A percentile compares a stretch with the other conserved stretches of the same genome.
These are phyloP conservation scores for Apis cerana DNA, from an alignment of 1,140 invertebrate genomes.

Conservation along the genomic window DNA sequence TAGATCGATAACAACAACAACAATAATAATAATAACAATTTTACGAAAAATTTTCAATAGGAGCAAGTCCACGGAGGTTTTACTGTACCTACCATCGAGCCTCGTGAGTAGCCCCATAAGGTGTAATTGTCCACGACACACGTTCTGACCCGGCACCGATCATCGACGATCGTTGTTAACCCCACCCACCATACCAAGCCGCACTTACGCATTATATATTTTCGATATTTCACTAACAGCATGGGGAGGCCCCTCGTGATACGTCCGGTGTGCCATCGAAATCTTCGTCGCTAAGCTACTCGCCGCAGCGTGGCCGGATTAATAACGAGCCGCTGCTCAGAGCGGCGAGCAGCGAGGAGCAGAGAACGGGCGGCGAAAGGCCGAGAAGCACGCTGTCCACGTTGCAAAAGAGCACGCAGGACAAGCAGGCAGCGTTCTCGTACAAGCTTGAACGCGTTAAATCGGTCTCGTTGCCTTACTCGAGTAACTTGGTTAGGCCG, in stretches of 20 bases:
- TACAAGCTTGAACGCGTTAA: conserved; percentile 72
- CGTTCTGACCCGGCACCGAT: conserved; percentile 11
- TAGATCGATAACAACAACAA: too few relatives aligned
- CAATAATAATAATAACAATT: too few relatives aligned
- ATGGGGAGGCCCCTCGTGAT: conserved; percentile 72
- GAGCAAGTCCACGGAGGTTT: background rate
- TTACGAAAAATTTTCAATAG: background rate
- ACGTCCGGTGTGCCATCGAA: conserved; percentile 67
- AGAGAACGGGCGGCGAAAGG: conserved; percentile 59
- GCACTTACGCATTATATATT: conserved; percentile 65
- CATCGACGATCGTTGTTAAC: conserved; percentile 38
- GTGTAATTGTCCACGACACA: conserved; percentile 20
- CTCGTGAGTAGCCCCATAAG: conserved; percentile 16
- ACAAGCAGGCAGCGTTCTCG: conserved; percentile 66
- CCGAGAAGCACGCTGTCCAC: conserved; percentile 53
- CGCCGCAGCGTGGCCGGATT: conserved; percentile 63
- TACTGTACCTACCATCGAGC: conserved; percentile 23
- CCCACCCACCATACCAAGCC: background rate
- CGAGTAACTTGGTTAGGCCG: conserved; percentile 67
- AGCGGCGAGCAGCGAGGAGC: conserved; percentile 65
- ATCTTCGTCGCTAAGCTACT: conserved; percentile 68
- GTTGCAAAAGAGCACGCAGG: conserved; percentile 67
- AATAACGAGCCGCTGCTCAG: conserved; percentile 59
- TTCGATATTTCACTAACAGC: conserved; percentile 77
- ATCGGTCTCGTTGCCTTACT: conserved; percentile 74